Evolutionary conservation across 2,113 vertebrate species (phyloP).

Genomic region (Anolis sagrei): DNA sequence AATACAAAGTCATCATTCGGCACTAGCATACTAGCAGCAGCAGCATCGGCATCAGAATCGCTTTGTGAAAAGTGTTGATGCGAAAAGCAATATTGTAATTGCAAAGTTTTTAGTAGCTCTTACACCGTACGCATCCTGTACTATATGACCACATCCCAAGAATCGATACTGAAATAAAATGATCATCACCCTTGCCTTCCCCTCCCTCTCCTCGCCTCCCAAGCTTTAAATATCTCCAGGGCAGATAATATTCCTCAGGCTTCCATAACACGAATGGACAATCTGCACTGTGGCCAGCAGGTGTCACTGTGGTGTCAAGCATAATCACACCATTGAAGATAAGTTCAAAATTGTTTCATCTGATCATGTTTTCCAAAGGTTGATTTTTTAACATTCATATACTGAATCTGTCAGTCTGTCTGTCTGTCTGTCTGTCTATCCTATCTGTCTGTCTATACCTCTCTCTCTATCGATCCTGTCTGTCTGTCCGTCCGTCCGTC

Average conservation of each 20-base stretch:
- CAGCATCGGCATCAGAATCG: not conserved
- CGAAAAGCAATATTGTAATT: not conserved
- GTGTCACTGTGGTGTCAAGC: conserved; percentile 52
- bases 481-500: too few relatives aligned
- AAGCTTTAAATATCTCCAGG: not conserved
- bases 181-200: rapidly evolving
- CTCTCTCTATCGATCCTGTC: too few relatives aligned
- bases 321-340: rapidly evolving
- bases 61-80: not conserved
- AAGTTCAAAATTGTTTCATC: not conserved
- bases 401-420: not conserved
- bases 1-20: not conserved
- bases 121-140: not conserved
- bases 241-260: rapidly evolving
- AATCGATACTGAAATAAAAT: not conserved
- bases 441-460: too few relatives aligned
- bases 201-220: not conserved
- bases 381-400: not conserved
- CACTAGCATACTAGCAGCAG: not conserved
- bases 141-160: not conserved
- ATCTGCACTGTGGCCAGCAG: conserved; percentile 38
- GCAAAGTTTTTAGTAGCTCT: not conserved
- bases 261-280: not conserved
- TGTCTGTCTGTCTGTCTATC: not conserved
- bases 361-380: not conserved